Conservation (phyloP, 2,797 vertebrate species). For the Sciurus carolinensis region DNA sequence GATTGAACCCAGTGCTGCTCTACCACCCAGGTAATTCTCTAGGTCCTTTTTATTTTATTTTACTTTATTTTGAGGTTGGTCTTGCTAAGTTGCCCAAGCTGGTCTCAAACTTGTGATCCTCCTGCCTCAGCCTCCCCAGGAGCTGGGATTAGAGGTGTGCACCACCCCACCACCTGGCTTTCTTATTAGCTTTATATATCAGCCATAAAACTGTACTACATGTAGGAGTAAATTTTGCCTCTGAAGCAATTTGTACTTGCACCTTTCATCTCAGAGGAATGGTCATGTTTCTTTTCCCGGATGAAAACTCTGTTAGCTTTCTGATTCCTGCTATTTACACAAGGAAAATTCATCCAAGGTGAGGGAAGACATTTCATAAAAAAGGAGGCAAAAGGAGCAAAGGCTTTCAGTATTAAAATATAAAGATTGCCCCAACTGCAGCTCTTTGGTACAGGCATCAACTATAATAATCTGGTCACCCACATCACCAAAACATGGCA, state of each 20-base stretch:
- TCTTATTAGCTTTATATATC: constrained; percentile 1
- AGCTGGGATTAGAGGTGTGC: too few species aligned
- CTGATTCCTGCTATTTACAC: constrained; percentile 46
- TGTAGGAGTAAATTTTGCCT: constrained; percentile 25
- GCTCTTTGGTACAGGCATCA: constrained; percentile 87
- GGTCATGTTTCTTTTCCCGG: constrained; percentile 44
- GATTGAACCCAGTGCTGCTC: too few species aligned
- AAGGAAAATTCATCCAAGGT: background rate
- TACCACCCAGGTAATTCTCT: too few species aligned
- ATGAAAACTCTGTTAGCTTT: constrained; percentile 30
- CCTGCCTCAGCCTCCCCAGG: too few species aligned
- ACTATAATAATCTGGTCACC: constrained; percentile 79
- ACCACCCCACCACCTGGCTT: too few species aligned
- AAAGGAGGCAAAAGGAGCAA: constrained; percentile 73
- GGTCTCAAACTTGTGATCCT: too few species aligned
- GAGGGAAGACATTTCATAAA: constrained; percentile 65
- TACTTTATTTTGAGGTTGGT: too few species aligned
- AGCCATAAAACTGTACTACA: constrained; percentile 46
- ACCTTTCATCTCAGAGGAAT: constrained; percentile 26
- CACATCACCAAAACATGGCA: constrained; percentile 85
- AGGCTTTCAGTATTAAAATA: constrained; percentile 63
- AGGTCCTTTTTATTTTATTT: too few species aligned
- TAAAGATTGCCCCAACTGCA: constrained; percentile 72
- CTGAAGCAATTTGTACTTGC: background rate
- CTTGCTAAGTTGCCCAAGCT: too few species aligned